Base-by-base conservation (phyloP, 2,113 vertebrate species). In the Alces alces region DNA sequence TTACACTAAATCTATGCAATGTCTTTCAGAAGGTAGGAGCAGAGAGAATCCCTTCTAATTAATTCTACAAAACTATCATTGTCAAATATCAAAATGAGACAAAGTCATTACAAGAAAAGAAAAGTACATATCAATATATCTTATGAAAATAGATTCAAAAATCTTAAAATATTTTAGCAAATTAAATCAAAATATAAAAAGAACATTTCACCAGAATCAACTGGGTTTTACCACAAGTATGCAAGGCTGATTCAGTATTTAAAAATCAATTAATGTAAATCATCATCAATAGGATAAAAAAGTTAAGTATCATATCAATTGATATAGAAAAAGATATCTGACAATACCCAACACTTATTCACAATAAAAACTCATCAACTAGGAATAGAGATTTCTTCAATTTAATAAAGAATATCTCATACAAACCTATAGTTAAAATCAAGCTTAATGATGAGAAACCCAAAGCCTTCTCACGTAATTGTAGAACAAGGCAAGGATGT, bases 391-490 rank as follows among this genome's bases (percentile, higher is more conserved):
- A 60, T 23, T 86, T 23, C 57, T 43, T 61, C 28, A 86, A 33
- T 33, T 86, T 47, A 60, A 61, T 33, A 61, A 86, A 61, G 17
- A 45, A 61, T 60, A 61, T 61, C 17, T 61, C 11, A 36, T 5
- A 47, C 25, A 79, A 80, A 36, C 9, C 14, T 19, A 30, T n/a
- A 89, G 15, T 14, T 79, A 50, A n/a, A 60, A n/a, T n/a, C 12
- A 27, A n/a, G n/a, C 43, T 47, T 79, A n/a, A 80, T 39, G 47
- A 25, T 25, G 45, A 54, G 61, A 89, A 73, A 70, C n/a, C 36
- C 0, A 2, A 70, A 73, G 33, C 25, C 36, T 73, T 52, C 47
- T n/a, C 79, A 82, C 0, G 0, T 21, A 80, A 17, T 30, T 80
- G 30, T 52, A 33, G 78, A 52, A 33, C 16, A 12, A 28, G 61